Base-by-base conservation (phyloP, 2,888 invertebrate genomes). In the Cheilosia vernalis region DNA sequence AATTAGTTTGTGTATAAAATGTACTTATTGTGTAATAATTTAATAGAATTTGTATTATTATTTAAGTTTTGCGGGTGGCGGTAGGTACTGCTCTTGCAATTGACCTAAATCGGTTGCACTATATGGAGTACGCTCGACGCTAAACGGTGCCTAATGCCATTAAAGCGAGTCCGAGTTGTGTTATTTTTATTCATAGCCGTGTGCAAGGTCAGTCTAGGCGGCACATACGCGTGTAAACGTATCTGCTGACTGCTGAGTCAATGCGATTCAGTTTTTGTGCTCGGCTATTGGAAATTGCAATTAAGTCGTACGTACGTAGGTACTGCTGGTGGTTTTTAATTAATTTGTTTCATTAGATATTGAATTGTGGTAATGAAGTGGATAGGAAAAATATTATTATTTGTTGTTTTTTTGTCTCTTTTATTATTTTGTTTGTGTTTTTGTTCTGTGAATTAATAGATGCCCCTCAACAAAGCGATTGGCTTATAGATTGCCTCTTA, bases 331-430 rank as follows among this genome's bases (percentile, higher is more conserved):
- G 69, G 64, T 55, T 70, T 76, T 80, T 64, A 76, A 80, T 84
- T 84, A 74, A 84, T 84, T 84, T 70, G 40, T 80, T 70, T 79
- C 58, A 76, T 74, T 79, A 64, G 61, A 21, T 73, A 55, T 60
- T 49, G 55, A 47, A 60, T 66, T 64, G 40, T 53, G 49, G 56
- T 56, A 61, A 73, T 72, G 60, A 72, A 82, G 51, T 70, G 63
- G 10, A 55, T 67, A 33, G 49, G 58, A 21, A 60, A 76, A 51
- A 21, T 21, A 21, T 13, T 13, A 0, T 0, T 37, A 3, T 33
- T 10, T 10, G 0, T 33, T 33, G 49, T 24, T 17, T 40, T 40
- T 63, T 9, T 42, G 9, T 17, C 37, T 17, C 15, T 33, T 5
- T n/a, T 33, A 27, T 53, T 70, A 60, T 19, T 51, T 40, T 33